Percentiles rank a stretch among this genome's conserved stretches.
Conservation (phyloP, 2,113 vertebrate genomes). For the Pelecanoides urinatrix region DNA sequence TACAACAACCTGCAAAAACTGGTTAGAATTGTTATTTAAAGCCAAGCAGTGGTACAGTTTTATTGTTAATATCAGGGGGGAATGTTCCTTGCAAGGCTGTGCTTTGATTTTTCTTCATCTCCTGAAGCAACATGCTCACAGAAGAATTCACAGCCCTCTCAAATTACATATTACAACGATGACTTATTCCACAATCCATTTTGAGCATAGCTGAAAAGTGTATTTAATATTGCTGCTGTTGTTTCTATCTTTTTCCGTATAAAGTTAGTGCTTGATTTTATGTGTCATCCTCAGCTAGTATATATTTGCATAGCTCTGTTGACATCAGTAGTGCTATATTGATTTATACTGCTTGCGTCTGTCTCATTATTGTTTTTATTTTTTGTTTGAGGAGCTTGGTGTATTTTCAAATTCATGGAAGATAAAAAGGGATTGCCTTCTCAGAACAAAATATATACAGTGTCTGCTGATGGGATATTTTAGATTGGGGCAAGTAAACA, state of each 20-base stretch:
- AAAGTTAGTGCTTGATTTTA: slow-evolving; percentile 52
- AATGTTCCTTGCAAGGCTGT: slow-evolving; percentile 17
- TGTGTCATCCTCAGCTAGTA: slow-evolving; percentile 13
- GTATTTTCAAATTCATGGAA: background rate
- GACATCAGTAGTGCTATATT: slow-evolving; percentile 24
- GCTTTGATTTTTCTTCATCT: slow-evolving; percentile 53
- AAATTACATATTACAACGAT: slow-evolving; percentile 30
- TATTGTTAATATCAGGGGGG: slow-evolving; percentile 16
- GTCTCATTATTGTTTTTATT: slow-evolving; percentile 24
- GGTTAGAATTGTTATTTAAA: slow-evolving; percentile 36
- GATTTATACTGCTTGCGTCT: slow-evolving; percentile 29
- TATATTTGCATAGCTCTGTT: slow-evolving; percentile 50
- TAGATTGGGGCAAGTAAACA: slow-evolving; percentile 5
- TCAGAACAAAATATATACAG: background rate
- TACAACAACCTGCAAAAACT: background rate
- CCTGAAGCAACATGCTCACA: slow-evolving; percentile 11
- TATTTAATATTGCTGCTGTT: slow-evolving; percentile 47
- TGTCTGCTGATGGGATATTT: slow-evolving; percentile 2
- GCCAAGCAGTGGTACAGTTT: background rate
- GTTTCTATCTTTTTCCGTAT: slow-evolving; percentile 20
- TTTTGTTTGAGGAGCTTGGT: background rate
- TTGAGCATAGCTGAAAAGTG: slow-evolving; percentile 20
- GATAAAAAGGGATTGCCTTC: slow-evolving; percentile 7
- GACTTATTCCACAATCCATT: slow-evolving; percentile 50
- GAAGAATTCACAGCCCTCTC: slow-evolving; percentile 47